A percentile compares a stretch with the other conserved stretches of the same genome.
These are phyloP conservation scores for Rhinopomastus cyanomelas DNA, from an alignment of 2,113 vertebrate species.

Conservation along the genomic window DNA sequence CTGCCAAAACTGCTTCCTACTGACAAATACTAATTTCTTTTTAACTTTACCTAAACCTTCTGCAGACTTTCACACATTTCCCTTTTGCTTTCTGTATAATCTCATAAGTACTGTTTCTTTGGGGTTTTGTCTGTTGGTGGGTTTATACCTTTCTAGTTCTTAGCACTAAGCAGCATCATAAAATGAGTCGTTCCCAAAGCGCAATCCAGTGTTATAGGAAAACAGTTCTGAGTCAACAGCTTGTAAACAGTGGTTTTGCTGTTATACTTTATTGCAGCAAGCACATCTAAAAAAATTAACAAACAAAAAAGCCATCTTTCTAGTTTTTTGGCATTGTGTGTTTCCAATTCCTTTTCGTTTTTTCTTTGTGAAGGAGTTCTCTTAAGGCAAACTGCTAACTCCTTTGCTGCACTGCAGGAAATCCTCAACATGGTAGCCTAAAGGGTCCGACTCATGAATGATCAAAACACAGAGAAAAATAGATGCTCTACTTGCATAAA, in stretches of 20 bases:
- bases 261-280: background rate
- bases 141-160: background rate
- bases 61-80: background rate
- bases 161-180: background rate
- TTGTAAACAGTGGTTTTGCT: background rate
- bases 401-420: background rate
- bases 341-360: background rate
- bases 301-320: background rate
- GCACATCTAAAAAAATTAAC: no score
- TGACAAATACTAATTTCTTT: background rate
- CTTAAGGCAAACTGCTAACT: background rate
- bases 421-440: background rate
- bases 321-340: background rate
- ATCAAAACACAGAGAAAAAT: background rate
- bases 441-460: background rate
- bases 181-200: background rate
- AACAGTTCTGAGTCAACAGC: background rate
- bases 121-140: background rate
- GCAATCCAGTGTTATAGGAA: background rate
- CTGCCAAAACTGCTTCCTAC: background rate
- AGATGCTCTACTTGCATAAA: background rate
- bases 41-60: background rate
- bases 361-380: background rate
- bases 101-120: background rate
- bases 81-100: background rate